Conservation (phyloP, 1,140 invertebrate species). For the Pollicipes pollicipes region DNA sequence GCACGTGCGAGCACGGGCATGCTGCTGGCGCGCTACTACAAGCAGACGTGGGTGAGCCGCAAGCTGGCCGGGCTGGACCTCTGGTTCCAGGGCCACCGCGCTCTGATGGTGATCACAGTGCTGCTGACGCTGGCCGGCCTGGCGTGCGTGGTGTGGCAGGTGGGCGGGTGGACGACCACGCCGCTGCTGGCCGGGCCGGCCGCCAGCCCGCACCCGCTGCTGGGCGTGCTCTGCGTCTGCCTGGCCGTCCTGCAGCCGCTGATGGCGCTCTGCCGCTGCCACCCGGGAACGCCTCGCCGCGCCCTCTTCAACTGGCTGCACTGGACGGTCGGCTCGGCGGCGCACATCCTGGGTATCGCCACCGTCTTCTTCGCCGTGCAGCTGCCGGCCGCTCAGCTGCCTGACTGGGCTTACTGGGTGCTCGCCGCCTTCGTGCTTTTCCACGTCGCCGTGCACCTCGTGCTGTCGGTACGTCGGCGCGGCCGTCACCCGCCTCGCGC, state of each 20-base stretch:
- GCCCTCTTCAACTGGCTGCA: conserved; percentile 87
- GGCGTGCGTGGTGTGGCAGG: background rate
- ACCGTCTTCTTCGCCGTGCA: conserved; percentile 81
- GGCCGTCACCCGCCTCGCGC: too few species aligned
- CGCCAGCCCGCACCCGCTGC: background rate
- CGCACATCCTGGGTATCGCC: conserved; percentile 74
- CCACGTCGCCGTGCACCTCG: conserved; percentile 71
- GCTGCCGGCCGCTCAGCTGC: conserved; percentile 56
- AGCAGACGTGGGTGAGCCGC: conserved; percentile 67
- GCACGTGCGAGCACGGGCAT: conserved; percentile 76
- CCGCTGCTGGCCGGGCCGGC: background rate
- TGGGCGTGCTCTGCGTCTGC: conserved; percentile 20
- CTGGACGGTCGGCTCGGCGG: conserved; percentile 80
- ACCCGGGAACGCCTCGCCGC: conserved; percentile 57
- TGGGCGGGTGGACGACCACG: conserved; percentile 3
- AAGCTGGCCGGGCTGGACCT: conserved; percentile 70
- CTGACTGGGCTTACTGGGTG: conserved; percentile 64
- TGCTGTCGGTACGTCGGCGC: conserved; percentile 48
- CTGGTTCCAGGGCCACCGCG: conserved; percentile 46
- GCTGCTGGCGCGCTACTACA: conserved; percentile 73
- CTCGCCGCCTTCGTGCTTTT: conserved; percentile 71
- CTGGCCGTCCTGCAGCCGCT: conserved; percentile 68
- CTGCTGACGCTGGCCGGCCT: background rate
- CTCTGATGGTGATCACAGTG: background rate
- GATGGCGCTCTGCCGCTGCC: conserved; percentile 67